Percentiles rank a stretch among this genome's conserved stretches.
These are phyloP conservation scores for Sitobion miscanthi DNA, from an alignment of 1,140 invertebrate genomes.

Conservation along the genomic window DNA sequence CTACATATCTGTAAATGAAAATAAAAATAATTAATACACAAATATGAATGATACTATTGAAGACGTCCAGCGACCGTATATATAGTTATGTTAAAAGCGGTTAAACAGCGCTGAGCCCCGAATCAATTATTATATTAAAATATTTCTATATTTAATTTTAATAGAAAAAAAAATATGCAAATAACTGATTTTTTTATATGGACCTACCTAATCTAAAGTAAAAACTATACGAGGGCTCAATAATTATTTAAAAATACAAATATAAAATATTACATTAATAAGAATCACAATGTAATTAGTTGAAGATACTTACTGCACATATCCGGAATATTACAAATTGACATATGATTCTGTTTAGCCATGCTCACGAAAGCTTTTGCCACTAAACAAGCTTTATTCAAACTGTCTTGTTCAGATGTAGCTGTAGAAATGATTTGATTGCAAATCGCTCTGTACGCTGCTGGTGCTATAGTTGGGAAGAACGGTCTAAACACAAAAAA, in stretches of 20 bases:
- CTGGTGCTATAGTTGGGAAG: neutral
- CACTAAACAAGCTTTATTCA: conserved; percentile 43
- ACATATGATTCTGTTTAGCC: neutral
- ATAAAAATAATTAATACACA: neutral
- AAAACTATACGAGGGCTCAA: neutral
- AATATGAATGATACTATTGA: neutral
- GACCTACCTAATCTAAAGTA: neutral
- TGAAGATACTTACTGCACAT: conserved; percentile 31
- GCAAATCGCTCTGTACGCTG: conserved; percentile 10
- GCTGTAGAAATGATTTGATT: conserved; percentile 28
- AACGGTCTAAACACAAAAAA: neutral
- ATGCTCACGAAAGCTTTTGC: neutral
- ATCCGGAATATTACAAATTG: neutral
- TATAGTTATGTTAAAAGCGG: too few relatives aligned
- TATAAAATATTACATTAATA: neutral
- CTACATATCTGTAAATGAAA: neutral
- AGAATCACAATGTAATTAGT: neutral
- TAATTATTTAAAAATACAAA: neutral
- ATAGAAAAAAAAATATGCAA: neutral
- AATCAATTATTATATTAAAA: neutral
- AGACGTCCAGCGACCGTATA: too few relatives aligned
- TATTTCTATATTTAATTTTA: neutral
- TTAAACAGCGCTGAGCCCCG: too few relatives aligned
- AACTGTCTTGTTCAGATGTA: neutral
- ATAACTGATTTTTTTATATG: neutral